Percentiles rank a stretch among this genome's conserved stretches.
Conservation (phyloP, 1,140 invertebrate genomes). For the Pogonognathellus flavescens region DNA sequence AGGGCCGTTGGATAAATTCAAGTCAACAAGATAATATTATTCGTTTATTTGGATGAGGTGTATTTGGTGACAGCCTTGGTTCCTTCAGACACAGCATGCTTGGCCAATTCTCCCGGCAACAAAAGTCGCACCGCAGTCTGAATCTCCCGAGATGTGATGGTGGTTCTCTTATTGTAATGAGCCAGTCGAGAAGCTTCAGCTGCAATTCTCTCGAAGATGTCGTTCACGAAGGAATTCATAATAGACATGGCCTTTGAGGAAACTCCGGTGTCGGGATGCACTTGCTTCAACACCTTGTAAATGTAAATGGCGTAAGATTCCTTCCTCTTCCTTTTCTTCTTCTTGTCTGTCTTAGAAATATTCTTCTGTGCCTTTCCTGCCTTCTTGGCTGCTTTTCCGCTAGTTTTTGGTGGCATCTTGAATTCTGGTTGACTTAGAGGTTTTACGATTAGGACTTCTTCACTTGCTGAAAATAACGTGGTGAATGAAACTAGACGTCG, state of each 20-base stretch:
- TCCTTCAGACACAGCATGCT: conserved; percentile 76
- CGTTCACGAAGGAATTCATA: conserved; percentile 79
- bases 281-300: conserved; percentile 81
- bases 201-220: conserved; percentile 80
- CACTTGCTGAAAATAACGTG: not conserved
- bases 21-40: not conserved
- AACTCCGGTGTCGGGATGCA: conserved; percentile 80
- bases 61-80: conserved; percentile 76
- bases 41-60: conserved; percentile 73
- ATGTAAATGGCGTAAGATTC: conserved; percentile 80
- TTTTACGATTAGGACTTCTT: not conserved
- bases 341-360: conserved; percentile 68
- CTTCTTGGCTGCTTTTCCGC: conserved; percentile 68
- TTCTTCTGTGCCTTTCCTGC: conserved; percentile 69
- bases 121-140: conserved; percentile 76
- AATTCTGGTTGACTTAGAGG: not conserved
- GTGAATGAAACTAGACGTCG: not conserved
- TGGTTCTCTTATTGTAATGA: conserved; percentile 79
- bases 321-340: conserved; percentile 75
- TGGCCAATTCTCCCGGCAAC: conserved; percentile 76
- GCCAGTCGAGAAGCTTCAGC: conserved; percentile 78
- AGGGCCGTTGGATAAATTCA: conserved; percentile 68
- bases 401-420: conserved; percentile 51
- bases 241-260: conserved; percentile 77
- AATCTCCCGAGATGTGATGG: conserved; percentile 71